Evolutionary conservation across 2,113 vertebrate genomes (phyloP).

Genomic region (Chroicocephalus ridibundus): DNA sequence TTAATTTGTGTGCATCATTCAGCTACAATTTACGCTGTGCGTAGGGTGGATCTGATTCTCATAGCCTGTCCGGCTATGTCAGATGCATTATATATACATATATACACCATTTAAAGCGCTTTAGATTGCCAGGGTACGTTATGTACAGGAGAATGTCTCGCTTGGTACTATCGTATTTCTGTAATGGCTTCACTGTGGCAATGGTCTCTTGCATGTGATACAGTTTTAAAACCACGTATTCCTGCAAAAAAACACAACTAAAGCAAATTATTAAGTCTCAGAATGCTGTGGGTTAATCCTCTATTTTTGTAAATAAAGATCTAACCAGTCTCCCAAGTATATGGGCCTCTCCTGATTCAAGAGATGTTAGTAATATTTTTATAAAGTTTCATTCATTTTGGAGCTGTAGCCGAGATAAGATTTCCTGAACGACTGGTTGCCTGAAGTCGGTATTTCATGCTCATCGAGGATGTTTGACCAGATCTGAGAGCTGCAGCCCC

Average conservation of each 20-base stretch:
- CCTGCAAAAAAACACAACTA: not conserved
- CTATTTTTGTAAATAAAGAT: not conserved
- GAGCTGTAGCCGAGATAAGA: not conserved
- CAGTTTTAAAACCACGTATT: not conserved
- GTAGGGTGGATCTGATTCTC: not conserved
- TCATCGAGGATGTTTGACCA: not conserved
- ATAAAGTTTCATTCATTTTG: not conserved
- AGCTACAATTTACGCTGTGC: not conserved
- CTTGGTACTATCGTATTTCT: not conserved
- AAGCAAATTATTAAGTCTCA: not conserved
- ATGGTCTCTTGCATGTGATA: not conserved
- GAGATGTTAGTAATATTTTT: not conserved
- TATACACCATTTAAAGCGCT: not conserved
- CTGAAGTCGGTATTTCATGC: not conserved
- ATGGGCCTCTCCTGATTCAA: not conserved
- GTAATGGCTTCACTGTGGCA: not conserved
- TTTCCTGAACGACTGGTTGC: not conserved
- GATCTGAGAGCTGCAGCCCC: not conserved
- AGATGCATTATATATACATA: not conserved
- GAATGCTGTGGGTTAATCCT: not conserved
- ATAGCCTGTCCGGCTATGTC: not conserved
- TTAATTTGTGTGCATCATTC: not conserved
- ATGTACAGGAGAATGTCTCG: not conserved
- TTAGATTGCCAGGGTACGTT: not conserved
- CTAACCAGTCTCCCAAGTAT: not conserved